A percentile compares a stretch with the other conserved stretches of the same genome.
Evolutionary conservation across 2,797 vertebrate genomes (phyloP).

Genomic region (Sparidentex hasta): DNA sequence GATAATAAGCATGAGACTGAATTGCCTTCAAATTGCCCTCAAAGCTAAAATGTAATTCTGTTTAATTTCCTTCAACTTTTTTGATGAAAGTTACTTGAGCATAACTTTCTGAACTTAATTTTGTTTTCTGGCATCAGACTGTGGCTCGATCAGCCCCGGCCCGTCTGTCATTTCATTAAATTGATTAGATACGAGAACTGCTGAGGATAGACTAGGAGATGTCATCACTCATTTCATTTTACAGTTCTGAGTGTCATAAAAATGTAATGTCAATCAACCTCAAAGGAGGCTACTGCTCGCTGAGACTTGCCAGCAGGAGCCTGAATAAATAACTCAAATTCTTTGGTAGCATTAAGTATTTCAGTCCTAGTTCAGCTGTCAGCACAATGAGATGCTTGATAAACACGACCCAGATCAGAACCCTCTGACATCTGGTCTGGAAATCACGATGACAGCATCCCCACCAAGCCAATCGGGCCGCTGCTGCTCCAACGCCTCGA

Average conservation of each 20-base stretch:
- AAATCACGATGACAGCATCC: conserved; percentile 57
- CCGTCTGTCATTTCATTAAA: conserved; percentile 1
- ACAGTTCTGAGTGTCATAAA: neutral
- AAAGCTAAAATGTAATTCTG: neutral
- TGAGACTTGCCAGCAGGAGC: neutral
- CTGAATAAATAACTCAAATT: neutral
- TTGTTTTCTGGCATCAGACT: conserved; percentile 10
- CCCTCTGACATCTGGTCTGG: conserved; percentile 47
- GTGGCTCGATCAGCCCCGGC: neutral
- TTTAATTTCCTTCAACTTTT: neutral
- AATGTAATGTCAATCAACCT: conserved; percentile 11
- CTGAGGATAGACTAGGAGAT: neutral
- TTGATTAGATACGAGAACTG: conserved; percentile 5
- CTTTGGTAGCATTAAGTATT: neutral
- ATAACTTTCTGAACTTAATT: neutral
- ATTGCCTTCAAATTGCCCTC: too few species aligned
- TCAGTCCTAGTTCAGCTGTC: neutral
- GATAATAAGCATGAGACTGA: neutral
- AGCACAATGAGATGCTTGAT: neutral
- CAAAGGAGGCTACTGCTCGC: neutral
- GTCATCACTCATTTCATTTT: conserved; percentile 15
- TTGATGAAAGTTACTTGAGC: neutral
- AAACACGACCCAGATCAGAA: conserved; percentile 14
- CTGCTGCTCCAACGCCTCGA: conserved; percentile 5
- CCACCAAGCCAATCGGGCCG: conserved; percentile 15